Evolutionary conservation across 2,888 invertebrate genomes (phyloP), one percentile per base, ranked within the genome.

Genomic region (Pristionchus fissidentatus): DNA sequence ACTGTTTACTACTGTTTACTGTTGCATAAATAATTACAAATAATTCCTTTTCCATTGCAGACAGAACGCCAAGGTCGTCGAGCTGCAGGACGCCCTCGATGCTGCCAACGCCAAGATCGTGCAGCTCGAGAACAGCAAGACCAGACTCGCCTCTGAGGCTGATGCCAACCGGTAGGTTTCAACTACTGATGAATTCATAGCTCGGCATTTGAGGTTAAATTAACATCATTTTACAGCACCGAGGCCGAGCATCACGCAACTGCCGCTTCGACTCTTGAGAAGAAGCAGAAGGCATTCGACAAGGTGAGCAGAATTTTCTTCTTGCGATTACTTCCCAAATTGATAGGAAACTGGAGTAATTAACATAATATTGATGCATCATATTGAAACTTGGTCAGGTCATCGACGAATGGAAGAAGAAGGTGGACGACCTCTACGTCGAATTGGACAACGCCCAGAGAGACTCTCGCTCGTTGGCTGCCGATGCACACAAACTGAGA

Each of bases 241-340:
- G 90, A 89, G 85, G 90, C 88, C 75, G 90, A 88, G 94, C 95
- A 88, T 83, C 88, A 87, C 86, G 87, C 88, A 41, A 89, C 90
- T 55, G 88, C 90, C 57, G 97, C 98, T 93, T 96, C 92, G 85
- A 91, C 97, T 89, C 96, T 98, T 92, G 98, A 99, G 94, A 99
- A 99, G 97, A 98, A 97, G 94, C 98, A 98, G 95, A 97, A 98
- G 95, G 97, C 97, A 90, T 99, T 99, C 95, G 99, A 99, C 95
- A 98, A 98, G 95, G 70, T 70, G 10, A 41, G 35, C 10, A 41
- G 41, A 22, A 43, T 77, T 8, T 15, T 26, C 32, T 26, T 86
- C 98, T 95, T 7, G 8, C 10, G 26, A 8, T 29, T 97, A 97
- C 32, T 19, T 22, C 7, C 1, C 29, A 62, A 83, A 22, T 83